A percentile compares a stretch with the other conserved stretches of the same genome.
These are phyloP conservation scores for Cosmopolites sordidus DNA, from an alignment of 2,888 invertebrate genomes.

Conservation along the genomic window DNA sequence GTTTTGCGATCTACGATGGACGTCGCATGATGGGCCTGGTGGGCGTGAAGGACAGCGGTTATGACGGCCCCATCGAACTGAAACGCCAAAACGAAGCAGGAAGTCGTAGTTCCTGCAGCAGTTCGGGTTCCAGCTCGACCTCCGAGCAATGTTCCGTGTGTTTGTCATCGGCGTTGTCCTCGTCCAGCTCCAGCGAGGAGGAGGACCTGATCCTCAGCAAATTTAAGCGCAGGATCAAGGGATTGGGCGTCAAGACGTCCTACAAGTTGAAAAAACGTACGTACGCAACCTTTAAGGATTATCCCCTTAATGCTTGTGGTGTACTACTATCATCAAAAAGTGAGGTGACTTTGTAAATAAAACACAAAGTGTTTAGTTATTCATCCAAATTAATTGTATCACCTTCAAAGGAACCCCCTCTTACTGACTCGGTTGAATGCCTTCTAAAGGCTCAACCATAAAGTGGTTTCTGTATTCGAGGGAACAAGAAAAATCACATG, in stretches of 20 bases:
- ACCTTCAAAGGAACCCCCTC: too few species aligned
- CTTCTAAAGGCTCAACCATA: too few species aligned
- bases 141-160: slow-evolving; percentile 10
- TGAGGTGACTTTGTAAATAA: too few species aligned
- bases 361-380: too few species aligned
- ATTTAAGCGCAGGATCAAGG: slow-evolving; percentile 5
- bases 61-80: neutral
- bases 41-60: neutral
- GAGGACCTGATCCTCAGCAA: slow-evolving; percentile 6
- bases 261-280: neutral
- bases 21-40: neutral
- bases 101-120: neutral
- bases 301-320: too few species aligned
- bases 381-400: too few species aligned
- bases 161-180: slow-evolving; percentile 4
- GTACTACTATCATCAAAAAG: too few species aligned
- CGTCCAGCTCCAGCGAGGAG: slow-evolving; percentile 5
- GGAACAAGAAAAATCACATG: too few species aligned
- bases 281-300: too few species aligned
- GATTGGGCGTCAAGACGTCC: neutral
- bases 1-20: too few species aligned
- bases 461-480: too few species aligned
- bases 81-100: neutral
- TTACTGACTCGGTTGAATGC: too few species aligned
- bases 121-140: slow-evolving; percentile 2